phyloP scores from a whole-genome alignment of 2,888 invertebrate genomes.

The Glaucopsyche alexis region DNA sequence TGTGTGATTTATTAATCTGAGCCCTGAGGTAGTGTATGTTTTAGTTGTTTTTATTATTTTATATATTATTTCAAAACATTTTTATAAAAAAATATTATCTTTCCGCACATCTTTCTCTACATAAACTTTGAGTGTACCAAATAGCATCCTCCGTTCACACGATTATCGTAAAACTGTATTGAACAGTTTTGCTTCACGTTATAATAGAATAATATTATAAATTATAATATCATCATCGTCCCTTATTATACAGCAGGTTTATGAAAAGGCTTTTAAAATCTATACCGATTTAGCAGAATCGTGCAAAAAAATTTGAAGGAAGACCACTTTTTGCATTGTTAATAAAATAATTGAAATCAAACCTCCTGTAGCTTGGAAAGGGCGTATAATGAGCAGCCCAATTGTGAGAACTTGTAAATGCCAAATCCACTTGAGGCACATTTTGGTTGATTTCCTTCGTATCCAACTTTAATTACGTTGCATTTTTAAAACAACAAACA shows the following conservation, averaged over 20 bases:
- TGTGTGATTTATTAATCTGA: no score
- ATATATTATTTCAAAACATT: no score
- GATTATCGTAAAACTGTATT: no score
- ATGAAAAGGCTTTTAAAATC: constrained; percentile 47
- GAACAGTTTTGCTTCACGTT: no score
- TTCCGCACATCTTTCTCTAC: no score
- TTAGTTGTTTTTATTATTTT: no score
- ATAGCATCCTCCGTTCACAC: no score
- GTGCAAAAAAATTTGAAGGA: constrained; percentile 43
- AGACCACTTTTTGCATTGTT: constrained; percentile 42
- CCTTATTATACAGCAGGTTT: constrained; percentile 12
- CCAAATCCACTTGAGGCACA: constrained; percentile 16
- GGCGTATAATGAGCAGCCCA: constrained; percentile 12
- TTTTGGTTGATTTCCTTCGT: constrained; percentile 39
- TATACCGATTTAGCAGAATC: constrained; percentile 41
- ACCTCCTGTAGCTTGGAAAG: constrained; percentile 30
- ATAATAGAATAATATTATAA: no score
- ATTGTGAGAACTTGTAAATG: constrained; percentile 5
- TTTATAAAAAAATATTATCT: no score
- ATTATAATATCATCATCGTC: no score
- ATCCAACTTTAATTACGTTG: constrained; percentile 43
- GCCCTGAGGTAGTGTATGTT: no score
- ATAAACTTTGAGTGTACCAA: no score
- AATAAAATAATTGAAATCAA: constrained; percentile 44
- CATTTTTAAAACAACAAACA: constrained; percentile 36